Base-by-base conservation (phyloP, 2,888 invertebrate genomes). In the Exocentrus adspersus region DNA sequence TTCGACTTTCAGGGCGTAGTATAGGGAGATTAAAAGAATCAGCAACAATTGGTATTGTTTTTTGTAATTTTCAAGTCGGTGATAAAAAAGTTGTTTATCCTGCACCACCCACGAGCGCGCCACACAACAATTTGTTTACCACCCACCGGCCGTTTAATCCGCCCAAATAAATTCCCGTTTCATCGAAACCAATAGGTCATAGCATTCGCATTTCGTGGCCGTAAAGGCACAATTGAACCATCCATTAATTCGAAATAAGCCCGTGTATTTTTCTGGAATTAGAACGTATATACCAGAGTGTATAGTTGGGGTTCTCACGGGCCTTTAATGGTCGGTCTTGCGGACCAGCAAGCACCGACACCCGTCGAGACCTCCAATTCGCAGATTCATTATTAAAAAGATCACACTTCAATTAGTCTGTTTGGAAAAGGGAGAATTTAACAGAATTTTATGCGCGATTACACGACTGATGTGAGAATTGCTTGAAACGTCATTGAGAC, bases 261-360 rank as follows among this genome's bases (percentile, higher is more conserved):
- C 32, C 46, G 43, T 48, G 52, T 54, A 65, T 70, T 72, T n/a
- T 74, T 72, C 66, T 60, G 69, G 69, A 71, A 71, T 72, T 66
- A 60, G 54, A 59, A 48, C 61, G 51, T 52, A 43, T 60, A 61
- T 62, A 45, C 54, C 50, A 24, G 69, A 67, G 51, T 52, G 37
- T 60, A 61, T 62, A 45, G 58, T 54, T 32, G 69, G 68, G 69
- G 78, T 80, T 80, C 80, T 79, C 80, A 80, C 80, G 79, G 70
- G 68, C 66, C 52, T 54, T 59, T 72, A 74, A 77, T 73, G 78
- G 68, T 73, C 74, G 74, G 62, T 80, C 73, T 77, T 80, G 79
- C 80, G 80, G 78, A 80, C 78, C 78, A 79, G 64, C 77, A 79
- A 75, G 70, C 79, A 68, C 60, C 74, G 75, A 77, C 78, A 77